phyloP scores from a whole-genome alignment of 1,140 invertebrate genomes.

The Dendroctonus valens region DNA sequence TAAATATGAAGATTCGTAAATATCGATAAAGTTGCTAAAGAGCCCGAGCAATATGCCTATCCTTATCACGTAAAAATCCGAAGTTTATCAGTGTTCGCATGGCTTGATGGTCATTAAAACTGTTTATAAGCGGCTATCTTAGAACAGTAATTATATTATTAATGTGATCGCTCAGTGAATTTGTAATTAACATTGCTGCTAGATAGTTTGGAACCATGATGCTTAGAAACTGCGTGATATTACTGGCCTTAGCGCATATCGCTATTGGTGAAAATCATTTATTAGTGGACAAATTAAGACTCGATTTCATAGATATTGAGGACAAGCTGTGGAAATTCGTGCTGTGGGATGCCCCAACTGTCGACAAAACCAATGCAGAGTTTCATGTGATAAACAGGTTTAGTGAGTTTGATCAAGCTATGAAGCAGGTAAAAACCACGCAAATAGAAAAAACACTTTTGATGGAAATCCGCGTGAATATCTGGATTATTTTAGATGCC shows the following conservation, averaged over 20 bases:
- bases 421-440: conserved; percentile 17
- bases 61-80: conserved; percentile 37
- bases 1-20: no score
- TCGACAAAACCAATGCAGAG: conserved; percentile 1
- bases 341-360: conserved; percentile 14
- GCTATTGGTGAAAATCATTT: conserved; percentile 7
- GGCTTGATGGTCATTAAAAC: no score
- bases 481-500: conserved; percentile 22
- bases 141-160: not conserved
- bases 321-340: conserved; percentile 54
- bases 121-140: not conserved
- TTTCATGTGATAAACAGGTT: conserved; percentile 17
- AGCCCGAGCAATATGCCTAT: no score
- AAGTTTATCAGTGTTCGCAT: conserved; percentile 1
- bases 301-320: conserved; percentile 56
- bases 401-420: conserved; percentile 13
- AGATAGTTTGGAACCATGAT: no score
- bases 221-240: no score
- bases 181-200: no score
- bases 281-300: conserved; percentile 57
- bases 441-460: not conserved
- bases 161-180: not conserved
- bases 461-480: not conserved
- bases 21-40: conserved; percentile 57
- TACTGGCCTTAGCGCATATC: no score